Conservation (phyloP, 2,888 invertebrate genomes). For the Chrysodeixis includens region DNA sequence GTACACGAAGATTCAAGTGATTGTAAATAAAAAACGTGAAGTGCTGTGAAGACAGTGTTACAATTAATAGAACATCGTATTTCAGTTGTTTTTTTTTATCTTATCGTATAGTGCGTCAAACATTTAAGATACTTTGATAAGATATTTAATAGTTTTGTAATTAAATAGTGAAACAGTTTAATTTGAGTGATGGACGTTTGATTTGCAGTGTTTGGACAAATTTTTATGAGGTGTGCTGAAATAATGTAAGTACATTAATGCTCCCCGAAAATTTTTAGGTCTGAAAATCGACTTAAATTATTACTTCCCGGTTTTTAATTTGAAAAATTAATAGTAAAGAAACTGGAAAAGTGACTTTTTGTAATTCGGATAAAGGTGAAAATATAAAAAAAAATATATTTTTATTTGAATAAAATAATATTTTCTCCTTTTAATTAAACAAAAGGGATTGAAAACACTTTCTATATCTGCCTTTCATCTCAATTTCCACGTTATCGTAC, state of each 20-base stretch:
- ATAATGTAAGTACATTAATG: conserved; percentile 44
- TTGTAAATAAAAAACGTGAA: conserved; percentile 56
- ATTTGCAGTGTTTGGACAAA: conserved; percentile 42
- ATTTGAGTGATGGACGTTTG: conserved; percentile 36
- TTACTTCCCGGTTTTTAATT: too few species aligned
- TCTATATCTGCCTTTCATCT: conserved; percentile 13
- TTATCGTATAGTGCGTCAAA: conserved; percentile 49
- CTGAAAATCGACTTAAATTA: too few species aligned
- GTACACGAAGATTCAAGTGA: conserved; percentile 48
- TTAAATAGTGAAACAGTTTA: conserved; percentile 35
- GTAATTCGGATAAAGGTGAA: too few species aligned
- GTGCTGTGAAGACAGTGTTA: conserved; percentile 59
- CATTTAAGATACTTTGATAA: conserved; percentile 51
- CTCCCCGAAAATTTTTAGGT: neutral
- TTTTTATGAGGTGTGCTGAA: conserved; percentile 23
- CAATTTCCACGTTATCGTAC: conserved; percentile 19
- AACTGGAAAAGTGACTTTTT: too few species aligned
- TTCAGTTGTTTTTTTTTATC: conserved; percentile 41
- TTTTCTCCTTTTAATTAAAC: neutral
- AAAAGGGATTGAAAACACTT: neutral
- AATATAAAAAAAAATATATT: too few species aligned
- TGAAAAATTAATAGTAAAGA: too few species aligned
- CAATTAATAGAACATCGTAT: conserved; percentile 40
- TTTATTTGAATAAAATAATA: too few species aligned
- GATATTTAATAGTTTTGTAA: conserved; percentile 33